Evolutionary conservation across 2,888 invertebrate species (phyloP).

Genomic region (Harpalus rubripes): DNA sequence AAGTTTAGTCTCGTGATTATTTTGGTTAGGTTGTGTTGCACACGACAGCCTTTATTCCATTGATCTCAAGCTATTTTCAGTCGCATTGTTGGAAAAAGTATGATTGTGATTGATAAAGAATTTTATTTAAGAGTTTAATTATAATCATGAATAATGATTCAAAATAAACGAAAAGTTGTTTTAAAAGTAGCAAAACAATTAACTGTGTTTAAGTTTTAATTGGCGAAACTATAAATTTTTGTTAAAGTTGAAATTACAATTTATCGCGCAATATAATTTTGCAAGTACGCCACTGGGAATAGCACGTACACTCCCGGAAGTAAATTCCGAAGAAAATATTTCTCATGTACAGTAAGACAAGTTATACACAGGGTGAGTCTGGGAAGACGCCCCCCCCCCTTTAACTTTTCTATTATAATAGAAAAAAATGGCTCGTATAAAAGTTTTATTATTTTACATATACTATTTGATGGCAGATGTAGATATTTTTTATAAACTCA

Average conservation of each 20-base stretch:
- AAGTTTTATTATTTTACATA: too few species aligned
- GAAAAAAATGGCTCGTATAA: too few species aligned
- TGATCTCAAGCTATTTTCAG: constrained; percentile 22
- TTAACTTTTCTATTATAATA: too few species aligned
- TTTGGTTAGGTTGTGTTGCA: constrained; percentile 41
- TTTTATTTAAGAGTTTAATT: background rate
- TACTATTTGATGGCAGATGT: too few species aligned
- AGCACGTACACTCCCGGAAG: background rate
- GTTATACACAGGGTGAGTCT: too few species aligned
- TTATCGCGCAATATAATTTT: constrained; percentile 12
- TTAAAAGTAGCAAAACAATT: background rate
- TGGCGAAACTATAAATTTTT: background rate
- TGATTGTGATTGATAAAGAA: background rate
- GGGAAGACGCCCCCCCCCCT: too few species aligned
- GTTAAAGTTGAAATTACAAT: constrained; percentile 14
- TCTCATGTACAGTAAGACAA: too few species aligned
- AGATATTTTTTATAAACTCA: too few species aligned
- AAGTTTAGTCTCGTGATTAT: constrained; percentile 50
- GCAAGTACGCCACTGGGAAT: constrained; percentile 28
- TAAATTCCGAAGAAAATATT: too few species aligned
- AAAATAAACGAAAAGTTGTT: background rate
- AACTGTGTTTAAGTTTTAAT: constrained; percentile 6
- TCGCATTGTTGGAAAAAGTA: constrained; percentile 14
- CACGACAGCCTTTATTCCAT: constrained; percentile 40
- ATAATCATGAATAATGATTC: constrained; percentile 39